phyloP scores from a whole-genome alignment of 1,140 invertebrate species.

The Bombus ignitus region DNA sequence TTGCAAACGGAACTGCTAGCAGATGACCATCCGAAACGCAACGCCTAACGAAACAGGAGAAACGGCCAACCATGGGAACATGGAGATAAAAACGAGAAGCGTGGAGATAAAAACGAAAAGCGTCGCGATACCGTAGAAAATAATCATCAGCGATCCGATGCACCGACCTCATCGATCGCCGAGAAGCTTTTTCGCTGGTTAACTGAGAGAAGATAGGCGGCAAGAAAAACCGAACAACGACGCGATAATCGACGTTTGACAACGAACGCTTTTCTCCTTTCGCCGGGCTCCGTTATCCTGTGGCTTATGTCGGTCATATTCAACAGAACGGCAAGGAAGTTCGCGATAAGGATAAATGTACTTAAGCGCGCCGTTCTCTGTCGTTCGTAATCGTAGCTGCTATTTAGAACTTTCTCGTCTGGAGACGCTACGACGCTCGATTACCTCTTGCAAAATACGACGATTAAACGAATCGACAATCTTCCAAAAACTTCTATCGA shows the following conservation, averaged over 20 bases:
- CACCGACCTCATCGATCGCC: constrained; percentile 39
- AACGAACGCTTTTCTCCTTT: background rate
- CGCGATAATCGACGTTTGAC: constrained; percentile 49
- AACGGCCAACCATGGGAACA: too few species aligned
- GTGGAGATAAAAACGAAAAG: too few species aligned
- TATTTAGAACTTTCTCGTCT: background rate
- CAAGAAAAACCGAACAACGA: constrained; percentile 31
- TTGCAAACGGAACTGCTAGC: too few species aligned
- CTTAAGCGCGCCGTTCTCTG: constrained; percentile 15
- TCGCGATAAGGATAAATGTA: constrained; percentile 44
- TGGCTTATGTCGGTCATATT: constrained; percentile 49
- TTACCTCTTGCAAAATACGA: background rate
- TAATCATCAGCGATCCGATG: constrained; percentile 66
- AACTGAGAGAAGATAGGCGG: background rate
- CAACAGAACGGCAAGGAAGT: constrained; percentile 14
- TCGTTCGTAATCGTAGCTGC: background rate
- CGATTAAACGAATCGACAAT: background rate
- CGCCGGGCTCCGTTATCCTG: constrained; percentile 38
- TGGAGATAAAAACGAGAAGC: too few species aligned
- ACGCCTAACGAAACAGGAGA: too few species aligned
- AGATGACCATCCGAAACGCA: too few species aligned
- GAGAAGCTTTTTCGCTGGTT: constrained; percentile 25
- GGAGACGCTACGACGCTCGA: background rate
- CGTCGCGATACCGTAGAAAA: constrained; percentile 33
- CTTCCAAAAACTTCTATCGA: background rate